Percentiles rank a stretch among this genome's conserved stretches.
Conservation (phyloP, 2,888 invertebrate genomes). For the Campopleginae sp. region DNA sequence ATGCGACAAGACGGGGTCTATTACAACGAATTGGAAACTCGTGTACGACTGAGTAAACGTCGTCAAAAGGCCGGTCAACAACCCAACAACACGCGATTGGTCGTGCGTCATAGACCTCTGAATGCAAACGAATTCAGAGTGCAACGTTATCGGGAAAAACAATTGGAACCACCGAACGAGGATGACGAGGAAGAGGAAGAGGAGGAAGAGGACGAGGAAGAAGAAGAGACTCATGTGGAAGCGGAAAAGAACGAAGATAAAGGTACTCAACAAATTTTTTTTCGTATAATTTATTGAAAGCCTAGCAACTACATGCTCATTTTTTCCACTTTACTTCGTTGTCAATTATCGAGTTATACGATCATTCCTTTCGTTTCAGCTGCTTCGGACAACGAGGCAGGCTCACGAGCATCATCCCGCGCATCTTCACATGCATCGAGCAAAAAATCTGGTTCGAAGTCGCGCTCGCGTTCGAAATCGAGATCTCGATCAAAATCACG, state of each 20-base stretch:
- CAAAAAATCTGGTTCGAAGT: constrained; percentile 77
- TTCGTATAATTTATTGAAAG: background rate
- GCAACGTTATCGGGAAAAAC: constrained; percentile 93
- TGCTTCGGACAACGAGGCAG: constrained; percentile 82
- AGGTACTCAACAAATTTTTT: constrained; percentile 72
- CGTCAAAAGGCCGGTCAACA: constrained; percentile 91
- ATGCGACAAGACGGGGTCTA: constrained; percentile 95
- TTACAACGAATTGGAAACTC: constrained; percentile 97
- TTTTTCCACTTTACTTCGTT: background rate
- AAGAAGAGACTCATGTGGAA: constrained; percentile 84
- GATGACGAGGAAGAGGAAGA: constrained; percentile 89
- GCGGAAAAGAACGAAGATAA: constrained; percentile 80
- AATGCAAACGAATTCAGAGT: constrained; percentile 94
- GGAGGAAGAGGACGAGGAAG: constrained; percentile 87
- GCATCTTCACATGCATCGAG: constrained; percentile 81
- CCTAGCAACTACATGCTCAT: background rate
- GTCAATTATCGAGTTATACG: background rate
- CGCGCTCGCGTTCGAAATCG: constrained; percentile 73
- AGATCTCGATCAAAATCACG: constrained; percentile 78
- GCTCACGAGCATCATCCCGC: constrained; percentile 84
- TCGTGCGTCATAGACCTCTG: constrained; percentile 95
- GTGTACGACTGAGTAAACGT: constrained; percentile 96
- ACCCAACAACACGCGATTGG: constrained; percentile 91
- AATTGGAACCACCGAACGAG: constrained; percentile 93
- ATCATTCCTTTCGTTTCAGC: constrained; percentile 71